Conservation (phyloP, 2,888 invertebrate genomes). For the Petrophora chlorosata region DNA sequence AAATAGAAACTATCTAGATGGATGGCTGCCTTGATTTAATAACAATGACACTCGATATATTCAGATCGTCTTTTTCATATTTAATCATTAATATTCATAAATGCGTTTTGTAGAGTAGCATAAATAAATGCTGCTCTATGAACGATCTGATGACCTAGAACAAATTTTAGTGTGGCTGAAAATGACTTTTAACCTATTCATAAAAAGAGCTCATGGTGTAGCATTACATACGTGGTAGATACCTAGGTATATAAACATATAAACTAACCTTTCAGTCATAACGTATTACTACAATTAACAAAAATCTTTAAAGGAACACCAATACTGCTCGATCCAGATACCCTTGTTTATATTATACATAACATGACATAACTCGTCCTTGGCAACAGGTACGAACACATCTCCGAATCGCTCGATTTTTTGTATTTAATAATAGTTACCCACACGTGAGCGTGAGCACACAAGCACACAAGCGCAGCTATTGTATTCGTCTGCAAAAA, state of each 20-base stretch:
- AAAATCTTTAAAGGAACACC: too few relatives aligned
- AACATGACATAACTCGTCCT: slow-evolving; percentile 19
- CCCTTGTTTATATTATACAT: slow-evolving; percentile 2
- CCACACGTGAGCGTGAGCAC: slow-evolving; percentile 46
- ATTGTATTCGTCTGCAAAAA: slow-evolving; percentile 76
- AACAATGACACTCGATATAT: background rate
- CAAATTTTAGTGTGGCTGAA: too few relatives aligned
- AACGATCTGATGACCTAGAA: too few relatives aligned
- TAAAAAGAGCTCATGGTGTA: too few relatives aligned
- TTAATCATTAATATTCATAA: background rate
- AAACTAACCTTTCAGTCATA: too few relatives aligned
- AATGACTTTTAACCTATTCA: too few relatives aligned
- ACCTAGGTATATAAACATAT: too few relatives aligned
- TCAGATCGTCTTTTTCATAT: too few relatives aligned
- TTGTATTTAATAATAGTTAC: slow-evolving; percentile 42
- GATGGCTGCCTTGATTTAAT: background rate
- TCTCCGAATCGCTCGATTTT: slow-evolving; percentile 35
- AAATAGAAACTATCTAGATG: background rate
- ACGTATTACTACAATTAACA: too few relatives aligned
- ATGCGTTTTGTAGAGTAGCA: background rate
- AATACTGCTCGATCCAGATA: background rate
- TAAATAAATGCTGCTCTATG: too few relatives aligned
- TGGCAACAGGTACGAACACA: slow-evolving; percentile 24
- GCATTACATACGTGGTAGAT: too few relatives aligned
- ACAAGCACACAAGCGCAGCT: slow-evolving; percentile 52